Percentiles rank a stretch among this genome's conserved stretches.
Evolutionary conservation across 37 sponge, comb jelly and placozoan species (phyloP).

Genomic region (Ephydatia muelleri): DNA sequence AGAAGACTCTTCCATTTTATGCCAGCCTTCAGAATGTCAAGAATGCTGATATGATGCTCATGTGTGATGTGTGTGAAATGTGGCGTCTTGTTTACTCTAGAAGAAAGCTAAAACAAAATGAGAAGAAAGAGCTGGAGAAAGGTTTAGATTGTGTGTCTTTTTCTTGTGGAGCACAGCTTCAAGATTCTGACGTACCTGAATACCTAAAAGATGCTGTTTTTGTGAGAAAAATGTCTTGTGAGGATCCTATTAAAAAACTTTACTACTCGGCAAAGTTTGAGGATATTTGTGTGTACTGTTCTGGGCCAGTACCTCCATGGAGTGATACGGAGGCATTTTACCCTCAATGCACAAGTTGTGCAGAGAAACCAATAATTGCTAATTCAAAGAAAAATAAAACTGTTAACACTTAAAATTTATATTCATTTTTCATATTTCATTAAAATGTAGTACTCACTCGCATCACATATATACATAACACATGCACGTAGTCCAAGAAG

Average conservation of each 20-base stretch:
- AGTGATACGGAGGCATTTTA: slow-evolving; percentile 11
- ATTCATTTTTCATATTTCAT: no score
- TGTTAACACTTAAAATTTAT: no score
- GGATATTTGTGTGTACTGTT: slow-evolving; percentile 26
- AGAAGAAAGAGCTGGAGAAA: slow-evolving; percentile 21
- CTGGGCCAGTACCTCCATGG: slow-evolving; percentile 15
- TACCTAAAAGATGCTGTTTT: slow-evolving; percentile 35
- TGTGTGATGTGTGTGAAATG: slow-evolving; percentile 39
- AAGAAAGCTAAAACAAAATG: slow-evolving; percentile 15
- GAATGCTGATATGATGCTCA: slow-evolving; percentile 33
- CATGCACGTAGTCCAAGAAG: no score
- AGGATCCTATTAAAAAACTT: slow-evolving; percentile 19
- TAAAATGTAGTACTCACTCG: no score
- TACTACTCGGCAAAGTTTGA: slow-evolving; percentile 34
- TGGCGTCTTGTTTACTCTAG: slow-evolving; percentile 30
- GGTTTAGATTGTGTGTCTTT: slow-evolving; percentile 24
- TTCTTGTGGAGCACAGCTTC: slow-evolving; percentile 43
- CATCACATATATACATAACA: no score
- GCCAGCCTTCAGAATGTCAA: slow-evolving; percentile 34
- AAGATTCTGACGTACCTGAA: slow-evolving; percentile 23
- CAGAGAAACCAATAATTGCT: no score
- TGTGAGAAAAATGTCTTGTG: slow-evolving; percentile 18
- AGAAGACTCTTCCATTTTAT: slow-evolving; percentile 40
- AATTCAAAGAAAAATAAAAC: no score
- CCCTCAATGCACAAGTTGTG: no score